A percentile compares a stretch with the other conserved stretches of the same genome.
phyloP scores from a whole-genome alignment of 1,140 invertebrate species.

The Drosophila kikkawai region DNA sequence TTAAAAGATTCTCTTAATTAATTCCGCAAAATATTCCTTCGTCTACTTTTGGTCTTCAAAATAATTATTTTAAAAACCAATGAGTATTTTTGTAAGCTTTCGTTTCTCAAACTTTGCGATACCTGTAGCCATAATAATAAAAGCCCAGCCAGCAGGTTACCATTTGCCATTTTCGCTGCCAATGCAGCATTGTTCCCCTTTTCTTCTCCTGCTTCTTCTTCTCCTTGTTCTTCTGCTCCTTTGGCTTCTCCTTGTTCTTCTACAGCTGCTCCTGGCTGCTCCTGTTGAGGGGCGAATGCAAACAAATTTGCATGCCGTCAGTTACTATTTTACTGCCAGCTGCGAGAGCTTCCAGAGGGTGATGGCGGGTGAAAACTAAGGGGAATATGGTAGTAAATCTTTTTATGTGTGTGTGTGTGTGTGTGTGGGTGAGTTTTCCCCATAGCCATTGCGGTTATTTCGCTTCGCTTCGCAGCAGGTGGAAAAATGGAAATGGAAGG shows the following conservation, averaged over 20 bases:
- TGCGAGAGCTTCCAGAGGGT: slow-evolving; percentile 49
- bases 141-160: slow-evolving; percentile 73
- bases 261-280: slow-evolving; percentile 28
- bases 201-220: slow-evolving; percentile 26
- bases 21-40: neutral
- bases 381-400: slow-evolving; percentile 72
- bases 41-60: neutral
- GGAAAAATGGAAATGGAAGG: slow-evolving; percentile 23
- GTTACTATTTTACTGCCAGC: slow-evolving; percentile 83
- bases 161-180: slow-evolving; percentile 67
- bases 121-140: slow-evolving; percentile 74
- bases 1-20: no score
- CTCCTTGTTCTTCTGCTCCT: slow-evolving; percentile 2
- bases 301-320: slow-evolving; percentile 84
- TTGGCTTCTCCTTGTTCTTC: slow-evolving; percentile 34
- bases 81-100: no score
- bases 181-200: slow-evolving; percentile 62
- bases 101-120: neutral
- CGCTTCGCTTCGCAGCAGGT: slow-evolving; percentile 48
- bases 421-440: slow-evolving; percentile 14
- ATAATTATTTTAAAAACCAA: neutral
- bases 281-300: slow-evolving; percentile 66
- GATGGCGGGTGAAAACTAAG: slow-evolving; percentile 1
- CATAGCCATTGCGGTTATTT: slow-evolving; percentile 70
- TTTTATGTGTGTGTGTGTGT: slow-evolving; percentile 60